Evolutionary conservation across 1,140 invertebrate species (phyloP).

Genomic region (Caenorhabditis tropicalis): DNA sequence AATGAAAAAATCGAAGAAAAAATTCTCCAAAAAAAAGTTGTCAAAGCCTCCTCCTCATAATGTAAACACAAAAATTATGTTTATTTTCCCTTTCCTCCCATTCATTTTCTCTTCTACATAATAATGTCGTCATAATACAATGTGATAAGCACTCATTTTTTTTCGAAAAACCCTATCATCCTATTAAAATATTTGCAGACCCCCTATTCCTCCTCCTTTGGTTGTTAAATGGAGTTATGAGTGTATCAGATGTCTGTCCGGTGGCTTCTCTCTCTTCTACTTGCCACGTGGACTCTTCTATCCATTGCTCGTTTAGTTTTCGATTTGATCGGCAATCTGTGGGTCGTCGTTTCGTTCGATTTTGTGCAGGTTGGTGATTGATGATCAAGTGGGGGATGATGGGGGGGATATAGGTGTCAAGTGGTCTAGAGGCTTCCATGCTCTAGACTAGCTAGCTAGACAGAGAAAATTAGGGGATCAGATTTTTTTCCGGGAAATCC

Average conservation of each 20-base stretch:
- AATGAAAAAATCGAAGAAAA: too few species aligned
- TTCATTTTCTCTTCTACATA: neutral
- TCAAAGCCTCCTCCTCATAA: too few species aligned
- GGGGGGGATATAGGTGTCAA: too few species aligned
- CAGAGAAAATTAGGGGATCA: too few species aligned
- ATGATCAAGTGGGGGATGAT: neutral
- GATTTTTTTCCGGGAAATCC: too few species aligned
- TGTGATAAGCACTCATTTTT: neutral
- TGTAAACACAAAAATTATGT: too few species aligned
- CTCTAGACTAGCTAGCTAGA: too few species aligned
- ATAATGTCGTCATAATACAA: neutral
- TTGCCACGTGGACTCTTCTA: constrained; percentile 39
- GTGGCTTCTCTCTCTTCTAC: constrained; percentile 20
- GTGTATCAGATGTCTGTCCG: neutral
- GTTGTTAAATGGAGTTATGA: neutral
- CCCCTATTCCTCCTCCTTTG: neutral
- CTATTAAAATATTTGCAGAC: neutral
- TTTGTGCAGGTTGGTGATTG: neutral
- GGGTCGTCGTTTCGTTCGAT: constrained; percentile 8
- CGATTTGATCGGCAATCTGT: constrained; percentile 33
- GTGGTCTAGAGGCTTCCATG: too few species aligned
- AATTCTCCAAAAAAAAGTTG: too few species aligned
- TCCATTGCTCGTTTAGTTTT: neutral
- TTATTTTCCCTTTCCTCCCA: too few species aligned
- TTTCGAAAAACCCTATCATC: neutral